Conservation (phyloP, 2,797 vertebrate genomes). For the Tapirus indicus region DNA sequence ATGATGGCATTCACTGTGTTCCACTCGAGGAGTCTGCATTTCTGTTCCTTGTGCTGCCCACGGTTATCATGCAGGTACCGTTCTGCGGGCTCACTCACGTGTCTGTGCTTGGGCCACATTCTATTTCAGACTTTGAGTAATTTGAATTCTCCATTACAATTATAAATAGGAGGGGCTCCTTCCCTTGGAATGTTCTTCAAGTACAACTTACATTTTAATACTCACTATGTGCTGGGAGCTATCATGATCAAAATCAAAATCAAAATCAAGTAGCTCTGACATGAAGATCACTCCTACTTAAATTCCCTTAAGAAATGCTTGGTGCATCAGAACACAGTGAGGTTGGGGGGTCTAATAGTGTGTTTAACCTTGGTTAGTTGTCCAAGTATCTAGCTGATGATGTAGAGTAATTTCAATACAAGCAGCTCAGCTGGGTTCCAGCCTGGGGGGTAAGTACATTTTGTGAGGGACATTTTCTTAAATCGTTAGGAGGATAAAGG, state of each 20-base stretch:
- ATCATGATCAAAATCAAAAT: not conserved
- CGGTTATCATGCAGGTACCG: conserved; percentile 90
- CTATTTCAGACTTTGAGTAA: not conserved
- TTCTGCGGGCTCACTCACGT: not conserved
- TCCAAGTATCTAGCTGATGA: not conserved
- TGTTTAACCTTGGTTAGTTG: not conserved
- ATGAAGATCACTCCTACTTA: not conserved
- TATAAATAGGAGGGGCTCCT: not conserved
- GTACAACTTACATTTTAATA: not conserved
- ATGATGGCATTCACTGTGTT: conserved; percentile 89
- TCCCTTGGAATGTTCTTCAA: not conserved
- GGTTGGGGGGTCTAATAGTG: not conserved
- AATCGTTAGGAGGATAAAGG: not conserved
- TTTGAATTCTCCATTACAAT: not conserved
- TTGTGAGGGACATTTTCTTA: not conserved
- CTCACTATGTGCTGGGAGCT: not conserved
- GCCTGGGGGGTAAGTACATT: not conserved
- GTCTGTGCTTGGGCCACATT: not conserved
- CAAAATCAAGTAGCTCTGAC: not conserved
- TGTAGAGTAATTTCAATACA: not conserved
- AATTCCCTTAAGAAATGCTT: not conserved
- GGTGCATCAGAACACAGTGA: not conserved
- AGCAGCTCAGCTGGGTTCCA: not conserved
- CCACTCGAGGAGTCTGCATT: conserved; percentile 89
- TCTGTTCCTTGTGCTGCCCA: conserved; percentile 89